Percentiles rank a stretch among this genome's conserved stretches.
Evolutionary conservation across 1,140 invertebrate genomes (phyloP).

Genomic region (Globodera rostochiensis): DNA sequence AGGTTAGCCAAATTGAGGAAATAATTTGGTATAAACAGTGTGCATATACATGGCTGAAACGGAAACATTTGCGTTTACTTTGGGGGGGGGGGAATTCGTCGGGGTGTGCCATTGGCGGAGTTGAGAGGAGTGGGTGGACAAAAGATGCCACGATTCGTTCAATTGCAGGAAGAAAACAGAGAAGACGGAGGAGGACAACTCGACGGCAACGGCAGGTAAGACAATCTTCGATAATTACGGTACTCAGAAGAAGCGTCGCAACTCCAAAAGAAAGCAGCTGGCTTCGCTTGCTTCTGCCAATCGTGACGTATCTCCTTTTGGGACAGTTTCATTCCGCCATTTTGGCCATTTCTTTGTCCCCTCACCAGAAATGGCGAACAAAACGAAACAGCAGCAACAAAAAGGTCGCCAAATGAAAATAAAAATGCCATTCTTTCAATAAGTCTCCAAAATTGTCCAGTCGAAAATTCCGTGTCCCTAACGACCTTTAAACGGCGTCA

Average conservation of each 20-base stretch:
- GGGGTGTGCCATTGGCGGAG: neutral
- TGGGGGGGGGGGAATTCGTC: neutral
- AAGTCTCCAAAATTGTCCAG: neutral
- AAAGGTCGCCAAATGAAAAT: neutral
- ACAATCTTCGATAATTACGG: neutral
- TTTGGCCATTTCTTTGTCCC: conserved; percentile 5
- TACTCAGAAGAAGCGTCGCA: neutral
- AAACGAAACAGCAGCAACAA: neutral
- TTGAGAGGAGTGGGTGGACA: neutral
- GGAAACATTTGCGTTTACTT: too few species aligned
- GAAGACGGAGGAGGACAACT: neutral
- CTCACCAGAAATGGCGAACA: neutral
- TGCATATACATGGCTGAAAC: too few species aligned
- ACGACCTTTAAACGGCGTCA: conserved; percentile 10
- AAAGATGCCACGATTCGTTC: conserved; percentile 1
- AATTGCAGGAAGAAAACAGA: neutral
- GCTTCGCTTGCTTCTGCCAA: neutral
- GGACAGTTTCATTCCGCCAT: neutral
- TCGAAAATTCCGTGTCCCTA: neutral
- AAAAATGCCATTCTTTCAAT: neutral
- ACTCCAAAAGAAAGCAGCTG: neutral
- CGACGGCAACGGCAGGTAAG: neutral
- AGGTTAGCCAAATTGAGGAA: neutral
- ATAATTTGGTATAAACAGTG: too few species aligned
- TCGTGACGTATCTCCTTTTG: neutral